A percentile compares a stretch with the other conserved stretches of the same genome.
Evolutionary conservation across 1,140 invertebrate genomes (phyloP).

Genomic region (Cheumatopsyche charites): DNA sequence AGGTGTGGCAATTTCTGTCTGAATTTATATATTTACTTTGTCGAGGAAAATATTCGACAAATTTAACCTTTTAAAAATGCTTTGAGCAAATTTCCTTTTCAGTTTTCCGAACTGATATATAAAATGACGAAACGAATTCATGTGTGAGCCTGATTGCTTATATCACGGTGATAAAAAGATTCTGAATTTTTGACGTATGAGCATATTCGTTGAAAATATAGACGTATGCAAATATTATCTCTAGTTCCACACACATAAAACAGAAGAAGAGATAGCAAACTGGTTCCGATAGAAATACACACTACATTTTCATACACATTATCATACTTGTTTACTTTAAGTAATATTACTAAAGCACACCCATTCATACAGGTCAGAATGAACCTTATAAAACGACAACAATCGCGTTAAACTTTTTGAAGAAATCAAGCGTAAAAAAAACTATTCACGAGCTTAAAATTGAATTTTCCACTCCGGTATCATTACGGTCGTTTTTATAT

Average conservation of each 20-base stretch:
- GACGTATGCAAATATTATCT: neutral
- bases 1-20: too few species aligned
- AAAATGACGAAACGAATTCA: too few species aligned
- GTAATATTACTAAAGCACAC: constrained; percentile 1
- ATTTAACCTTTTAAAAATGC: neutral
- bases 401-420: neutral
- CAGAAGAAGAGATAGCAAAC: constrained; percentile 15
- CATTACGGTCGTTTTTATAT: neutral
- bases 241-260: neutral
- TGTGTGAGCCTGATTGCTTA: too few species aligned
- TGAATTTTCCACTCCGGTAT: neutral
- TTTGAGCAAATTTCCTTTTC: too few species aligned
- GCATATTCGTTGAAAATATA: neutral
- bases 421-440: neutral
- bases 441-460: neutral
- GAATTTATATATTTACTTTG: too few species aligned
- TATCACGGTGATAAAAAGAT: too few species aligned
- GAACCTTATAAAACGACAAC: neutral
- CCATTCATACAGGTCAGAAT: neutral
- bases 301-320: neutral
- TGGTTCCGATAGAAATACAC: neutral
- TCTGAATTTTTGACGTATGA: too few species aligned
- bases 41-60: too few species aligned
- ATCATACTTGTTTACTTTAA: constrained; percentile 30
- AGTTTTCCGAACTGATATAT: too few species aligned